Conservation (phyloP, 2,113 vertebrate genomes). For the Corythaeola cristata region DNA sequence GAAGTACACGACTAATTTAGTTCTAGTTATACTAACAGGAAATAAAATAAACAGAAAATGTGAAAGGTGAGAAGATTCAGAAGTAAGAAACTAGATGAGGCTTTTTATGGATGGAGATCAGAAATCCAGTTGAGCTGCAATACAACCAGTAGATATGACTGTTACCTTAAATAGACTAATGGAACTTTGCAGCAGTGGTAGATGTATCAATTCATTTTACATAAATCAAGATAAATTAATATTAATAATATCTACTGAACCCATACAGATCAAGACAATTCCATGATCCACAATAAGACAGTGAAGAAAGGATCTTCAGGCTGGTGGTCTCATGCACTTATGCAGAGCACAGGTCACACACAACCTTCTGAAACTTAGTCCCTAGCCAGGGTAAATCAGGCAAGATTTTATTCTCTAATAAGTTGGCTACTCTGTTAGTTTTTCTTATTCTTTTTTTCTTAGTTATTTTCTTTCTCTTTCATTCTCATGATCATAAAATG, state of each 20-base stretch:
- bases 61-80: conserved; percentile 20
- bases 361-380: neutral
- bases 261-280: neutral
- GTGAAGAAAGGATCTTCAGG: neutral
- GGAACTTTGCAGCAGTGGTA: neutral
- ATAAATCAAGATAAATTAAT: neutral
- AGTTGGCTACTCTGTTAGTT: neutral
- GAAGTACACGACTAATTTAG: neutral
- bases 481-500: neutral
- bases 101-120: neutral
- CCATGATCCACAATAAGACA: neutral
- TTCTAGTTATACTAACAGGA: conserved; percentile 17
- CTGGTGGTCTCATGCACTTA: neutral
- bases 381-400: neutral
- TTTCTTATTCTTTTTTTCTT: neutral
- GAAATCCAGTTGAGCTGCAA: neutral
- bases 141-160: neutral
- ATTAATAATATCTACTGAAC: neutral
- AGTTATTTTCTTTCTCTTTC: neutral
- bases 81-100: neutral
- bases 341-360: neutral
- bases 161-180: neutral
- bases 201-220: neutral
- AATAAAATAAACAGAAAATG: conserved; percentile 38
- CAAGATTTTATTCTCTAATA: neutral